A percentile compares a stretch with the other conserved stretches of the same genome.
Evolutionary conservation across 2,888 invertebrate species (phyloP).

Genomic region (Acrobasis repandana): DNA sequence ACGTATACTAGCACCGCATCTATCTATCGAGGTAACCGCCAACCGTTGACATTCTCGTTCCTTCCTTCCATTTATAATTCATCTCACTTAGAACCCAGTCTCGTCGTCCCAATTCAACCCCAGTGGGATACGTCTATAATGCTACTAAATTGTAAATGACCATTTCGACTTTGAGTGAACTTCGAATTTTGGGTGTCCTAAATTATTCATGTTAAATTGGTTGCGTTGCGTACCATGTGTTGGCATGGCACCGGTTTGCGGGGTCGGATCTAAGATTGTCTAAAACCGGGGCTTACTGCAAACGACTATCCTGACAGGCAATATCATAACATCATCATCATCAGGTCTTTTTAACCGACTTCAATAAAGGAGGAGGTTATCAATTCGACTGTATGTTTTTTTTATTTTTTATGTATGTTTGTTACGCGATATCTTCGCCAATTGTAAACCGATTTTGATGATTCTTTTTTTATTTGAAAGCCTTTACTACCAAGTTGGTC

Average conservation of each 20-base stretch:
- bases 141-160: slow-evolving; percentile 70
- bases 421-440: too few species aligned
- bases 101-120: slow-evolving; percentile 36
- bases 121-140: slow-evolving; percentile 59
- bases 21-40: neutral
- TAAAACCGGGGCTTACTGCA: neutral
- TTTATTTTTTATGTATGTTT: too few species aligned
- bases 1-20: neutral
- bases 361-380: too few species aligned
- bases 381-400: too few species aligned
- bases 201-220: slow-evolving; percentile 66
- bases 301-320: too few species aligned
- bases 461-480: too few species aligned
- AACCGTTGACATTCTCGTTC: slow-evolving; percentile 35
- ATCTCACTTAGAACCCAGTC: slow-evolving; percentile 46
- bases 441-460: too few species aligned
- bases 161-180: slow-evolving; percentile 64
- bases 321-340: too few species aligned
- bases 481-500: too few species aligned
- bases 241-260: slow-evolving; percentile 41
- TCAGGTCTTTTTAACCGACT: too few species aligned
- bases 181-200: slow-evolving; percentile 59
- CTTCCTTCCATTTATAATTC: slow-evolving; percentile 48
- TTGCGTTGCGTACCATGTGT: slow-evolving; percentile 50
- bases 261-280: slow-evolving; percentile 9